These are phyloP conservation scores for Epistrophella euchroma DNA, from an alignment of 2,888 invertebrate species.

Conservation along the genomic window DNA sequence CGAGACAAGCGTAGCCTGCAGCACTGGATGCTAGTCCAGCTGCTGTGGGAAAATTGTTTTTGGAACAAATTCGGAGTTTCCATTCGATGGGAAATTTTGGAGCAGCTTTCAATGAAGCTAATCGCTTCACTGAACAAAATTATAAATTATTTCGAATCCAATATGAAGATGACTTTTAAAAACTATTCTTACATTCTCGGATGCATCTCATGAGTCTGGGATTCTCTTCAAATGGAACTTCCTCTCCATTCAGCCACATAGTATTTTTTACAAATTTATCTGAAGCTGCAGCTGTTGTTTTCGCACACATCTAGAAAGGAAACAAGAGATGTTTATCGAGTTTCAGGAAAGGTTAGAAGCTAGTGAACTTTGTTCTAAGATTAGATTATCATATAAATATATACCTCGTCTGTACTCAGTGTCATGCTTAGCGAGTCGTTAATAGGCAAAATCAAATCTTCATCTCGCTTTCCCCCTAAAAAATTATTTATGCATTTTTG, in stretches of 20 bases:
- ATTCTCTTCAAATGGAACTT: conserved; percentile 90
- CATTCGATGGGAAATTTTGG: conserved; percentile 85
- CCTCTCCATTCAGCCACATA: conserved; percentile 96
- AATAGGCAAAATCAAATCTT: conserved; percentile 94
- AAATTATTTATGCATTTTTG: conserved; percentile 53
- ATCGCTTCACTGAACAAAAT: conserved; percentile 78
- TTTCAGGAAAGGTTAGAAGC: conserved; percentile 20
- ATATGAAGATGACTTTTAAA: not conserved
- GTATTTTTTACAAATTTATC: conserved; percentile 89
- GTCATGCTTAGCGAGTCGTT: conserved; percentile 98
- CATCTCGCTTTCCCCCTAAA: conserved; percentile 97
- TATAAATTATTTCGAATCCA: not conserved
- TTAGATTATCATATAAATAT: conserved; percentile 62
- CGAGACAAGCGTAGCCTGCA: conserved; percentile 98
- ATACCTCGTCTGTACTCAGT: conserved; percentile 91
- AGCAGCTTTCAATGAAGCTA: conserved; percentile 78
- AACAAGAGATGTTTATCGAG: conserved; percentile 11
- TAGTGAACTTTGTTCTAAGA: conserved; percentile 29
- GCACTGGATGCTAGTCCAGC: conserved; percentile 99
- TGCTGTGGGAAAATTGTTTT: conserved; percentile 99
- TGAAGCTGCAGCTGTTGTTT: conserved; percentile 92
- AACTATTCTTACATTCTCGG: conserved; percentile 86
- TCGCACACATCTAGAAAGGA: conserved; percentile 90
- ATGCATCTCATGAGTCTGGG: conserved; percentile 91
- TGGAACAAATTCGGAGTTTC: conserved; percentile 93